Evolutionary conservation across 2,797 vertebrate genomes (phyloP).

Genomic region (Pelochelys cantorii): DNA sequence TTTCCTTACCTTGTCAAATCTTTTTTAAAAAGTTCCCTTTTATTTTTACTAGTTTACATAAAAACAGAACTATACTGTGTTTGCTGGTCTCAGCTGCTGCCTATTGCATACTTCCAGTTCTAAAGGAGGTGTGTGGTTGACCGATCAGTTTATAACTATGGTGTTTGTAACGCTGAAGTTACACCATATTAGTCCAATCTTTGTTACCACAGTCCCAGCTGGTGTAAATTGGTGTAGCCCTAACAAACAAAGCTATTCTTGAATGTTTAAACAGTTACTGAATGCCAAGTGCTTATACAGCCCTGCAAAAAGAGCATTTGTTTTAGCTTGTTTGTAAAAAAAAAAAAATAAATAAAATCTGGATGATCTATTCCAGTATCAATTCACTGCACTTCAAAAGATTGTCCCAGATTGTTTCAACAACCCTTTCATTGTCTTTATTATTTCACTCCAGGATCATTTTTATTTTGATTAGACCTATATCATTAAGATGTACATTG

Average conservation of each 20-base stretch:
- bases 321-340: neutral
- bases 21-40: no score
- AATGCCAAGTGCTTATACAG: neutral
- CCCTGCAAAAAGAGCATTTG: neutral
- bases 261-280: neutral
- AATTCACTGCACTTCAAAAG: constrained; percentile 18
- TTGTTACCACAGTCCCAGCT: rapidly evolving
- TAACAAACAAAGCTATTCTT: neutral
- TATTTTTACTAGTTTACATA: no score
- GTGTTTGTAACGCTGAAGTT: no score
- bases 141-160: no score
- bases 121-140: no score
- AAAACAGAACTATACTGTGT: no score
- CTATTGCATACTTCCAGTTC: no score
- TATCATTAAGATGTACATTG: neutral
- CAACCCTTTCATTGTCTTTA: constrained; percentile 38
- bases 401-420: constrained; percentile 18
- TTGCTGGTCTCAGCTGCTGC: no score
- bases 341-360: constrained; percentile 24
- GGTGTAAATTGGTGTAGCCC: neutral
- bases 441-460: constrained; percentile 55
- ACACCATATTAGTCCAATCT: no score
- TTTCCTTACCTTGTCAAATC: no score
- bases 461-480: constrained; percentile 3
- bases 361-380: constrained; percentile 13